phyloP scores from a whole-genome alignment of 1,140 invertebrate genomes.

The Caenorhabditis latens region DNA sequence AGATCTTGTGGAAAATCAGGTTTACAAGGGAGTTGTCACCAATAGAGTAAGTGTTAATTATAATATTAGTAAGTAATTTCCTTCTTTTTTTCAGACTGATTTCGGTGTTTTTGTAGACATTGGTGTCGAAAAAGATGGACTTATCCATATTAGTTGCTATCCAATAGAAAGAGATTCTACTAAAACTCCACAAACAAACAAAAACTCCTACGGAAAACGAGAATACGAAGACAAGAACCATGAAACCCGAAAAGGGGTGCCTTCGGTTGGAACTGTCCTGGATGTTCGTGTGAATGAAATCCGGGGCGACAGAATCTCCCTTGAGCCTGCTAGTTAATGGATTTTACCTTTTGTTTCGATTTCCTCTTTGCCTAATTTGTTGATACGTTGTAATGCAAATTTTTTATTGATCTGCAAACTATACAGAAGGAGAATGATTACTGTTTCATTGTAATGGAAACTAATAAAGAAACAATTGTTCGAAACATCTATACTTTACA shows the following conservation, averaged over 20 bases:
- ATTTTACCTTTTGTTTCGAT: background rate
- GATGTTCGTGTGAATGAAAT: no score
- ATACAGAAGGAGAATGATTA: no score
- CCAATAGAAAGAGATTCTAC: background rate
- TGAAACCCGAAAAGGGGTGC: no score
- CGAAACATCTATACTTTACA: no score
- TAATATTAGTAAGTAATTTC: background rate
- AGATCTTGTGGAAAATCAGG: constrained; percentile 81
- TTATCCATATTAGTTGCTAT: constrained; percentile 83
- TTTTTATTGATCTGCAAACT: no score
- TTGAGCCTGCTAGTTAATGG: background rate
- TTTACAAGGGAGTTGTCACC: constrained; percentile 82
- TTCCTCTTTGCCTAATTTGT: background rate
- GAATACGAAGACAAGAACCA: no score
- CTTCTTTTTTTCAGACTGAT: constrained; percentile 80
- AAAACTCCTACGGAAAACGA: background rate
- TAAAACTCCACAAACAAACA: background rate
- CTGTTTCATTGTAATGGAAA: no score
- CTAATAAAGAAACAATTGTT: no score
- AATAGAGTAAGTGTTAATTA: constrained; percentile 81
- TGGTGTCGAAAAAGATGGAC: constrained; percentile 85
- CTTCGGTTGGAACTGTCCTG: no score
- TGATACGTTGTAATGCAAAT: background rate
- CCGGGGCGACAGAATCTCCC: background rate
- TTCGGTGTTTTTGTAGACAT: constrained; percentile 93